Conservation (phyloP, 1,140 invertebrate species). For the Rhagoletis zephyria region DNA sequence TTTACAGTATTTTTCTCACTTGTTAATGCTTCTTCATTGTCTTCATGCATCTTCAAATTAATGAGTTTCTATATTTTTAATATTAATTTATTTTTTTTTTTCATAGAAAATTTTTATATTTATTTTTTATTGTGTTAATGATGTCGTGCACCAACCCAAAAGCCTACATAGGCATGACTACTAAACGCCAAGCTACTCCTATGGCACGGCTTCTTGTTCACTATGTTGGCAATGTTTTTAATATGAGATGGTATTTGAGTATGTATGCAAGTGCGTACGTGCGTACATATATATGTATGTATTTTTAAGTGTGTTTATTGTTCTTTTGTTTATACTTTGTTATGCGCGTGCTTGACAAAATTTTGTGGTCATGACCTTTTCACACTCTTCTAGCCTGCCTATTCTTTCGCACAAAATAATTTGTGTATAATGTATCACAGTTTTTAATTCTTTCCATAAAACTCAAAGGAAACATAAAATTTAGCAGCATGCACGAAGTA, state of each 20-base stretch:
- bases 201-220: background rate
- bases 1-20: conserved; percentile 34
- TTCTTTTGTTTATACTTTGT: background rate
- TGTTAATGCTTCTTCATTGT: conserved; percentile 9
- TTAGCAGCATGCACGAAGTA: background rate
- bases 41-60: conserved; percentile 39
- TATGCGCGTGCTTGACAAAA: background rate
- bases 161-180: background rate
- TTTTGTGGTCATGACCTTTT: background rate
- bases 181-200: background rate
- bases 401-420: background rate
- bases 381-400: background rate
- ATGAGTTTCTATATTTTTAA: conserved; percentile 40
- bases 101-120: background rate
- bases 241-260: background rate
- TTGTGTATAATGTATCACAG: background rate
- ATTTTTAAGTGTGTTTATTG: background rate
- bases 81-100: conserved; percentile 19
- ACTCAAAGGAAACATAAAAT: background rate
- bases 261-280: background rate
- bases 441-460: background rate
- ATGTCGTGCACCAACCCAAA: background rate
- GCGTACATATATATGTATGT: background rate
- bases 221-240: background rate
- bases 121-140: background rate